Conservation (phyloP, 2,113 vertebrate species). For the Struthio camelus region DNA sequence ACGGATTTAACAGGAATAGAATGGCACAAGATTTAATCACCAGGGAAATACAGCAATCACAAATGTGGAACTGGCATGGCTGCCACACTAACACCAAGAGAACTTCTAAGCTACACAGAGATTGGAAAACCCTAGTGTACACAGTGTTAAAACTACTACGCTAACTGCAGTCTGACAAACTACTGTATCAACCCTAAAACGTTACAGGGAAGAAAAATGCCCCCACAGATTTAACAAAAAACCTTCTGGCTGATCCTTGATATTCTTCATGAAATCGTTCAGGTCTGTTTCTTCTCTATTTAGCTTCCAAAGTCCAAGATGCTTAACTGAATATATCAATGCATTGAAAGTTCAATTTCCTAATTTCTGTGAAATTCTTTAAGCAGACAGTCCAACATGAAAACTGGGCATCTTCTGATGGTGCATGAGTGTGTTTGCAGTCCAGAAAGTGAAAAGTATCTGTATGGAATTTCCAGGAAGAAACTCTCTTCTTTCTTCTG, state of each 20-base stretch:
- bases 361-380: constrained; percentile 65
- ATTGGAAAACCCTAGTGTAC: constrained; percentile 79
- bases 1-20: constrained; percentile 99
- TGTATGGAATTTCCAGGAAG: constrained; percentile 71
- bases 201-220: constrained; percentile 68
- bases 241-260: constrained; percentile 77
- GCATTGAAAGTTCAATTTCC: constrained; percentile 68
- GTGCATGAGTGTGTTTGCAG: constrained; percentile 63
- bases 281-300: constrained; percentile 74
- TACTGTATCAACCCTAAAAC: constrained; percentile 34
- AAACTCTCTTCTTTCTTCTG: constrained; percentile 77
- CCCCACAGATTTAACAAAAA: constrained; percentile 71
- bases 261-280: constrained; percentile 72
- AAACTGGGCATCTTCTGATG: constrained; percentile 75
- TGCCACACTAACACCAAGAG: constrained; percentile 89
- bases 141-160: constrained; percentile 47
- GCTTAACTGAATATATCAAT: constrained; percentile 74
- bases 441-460: constrained; percentile 73
- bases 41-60: constrained; percentile 98
- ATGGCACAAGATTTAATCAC: constrained; percentile 99
- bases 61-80: constrained; percentile 93
- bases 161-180: constrained; percentile 64
- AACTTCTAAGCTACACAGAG: constrained; percentile 84
- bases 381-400: constrained; percentile 68
- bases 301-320: constrained; percentile 70